Base-by-base conservation (phyloP, 2,888 invertebrate genomes). In the Ectemnius lituratus region DNA sequence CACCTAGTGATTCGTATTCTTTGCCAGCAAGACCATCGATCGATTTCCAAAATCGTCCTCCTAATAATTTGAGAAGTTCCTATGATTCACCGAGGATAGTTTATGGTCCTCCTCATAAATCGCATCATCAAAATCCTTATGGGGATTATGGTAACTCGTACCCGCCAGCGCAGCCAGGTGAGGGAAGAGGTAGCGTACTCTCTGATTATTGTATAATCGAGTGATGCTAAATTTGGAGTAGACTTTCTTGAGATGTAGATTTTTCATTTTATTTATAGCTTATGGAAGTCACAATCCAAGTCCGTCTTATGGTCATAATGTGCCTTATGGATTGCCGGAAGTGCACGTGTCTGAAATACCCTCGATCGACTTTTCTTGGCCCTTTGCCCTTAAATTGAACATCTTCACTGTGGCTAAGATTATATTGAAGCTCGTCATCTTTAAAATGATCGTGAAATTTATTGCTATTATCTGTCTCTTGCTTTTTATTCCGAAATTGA, bases 401-500 rank as follows among this genome's bases (percentile, higher is more conserved):
- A 92, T 95, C 1, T 92, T 95, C 74, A 95, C 95, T 0, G 90
- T 96, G 67, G 95, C 95, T 0, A 96, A 96, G 91, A 93, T 96
- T 71, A 85, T 96, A 70, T 89, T 96, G 47, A 96, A 96, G 88
- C 89, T 96, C 64, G 91, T 96, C 4, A 94, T 96, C 82, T 96
- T 96, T 89, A 96, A 96, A 91, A 95, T 96, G 90, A 94, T 96
- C 65, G 94, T 96, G 70, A 95, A 96, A 83, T 96, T 96, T 90
- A 93, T 96, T 57, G 96, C 95, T 0, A 92, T 96, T 4, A 93
- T 96, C 83, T 96, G 95, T 86, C 92, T 96, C 87, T 90, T 96
- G 81, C 91, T 96, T 65, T 95, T 96, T 87, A 93, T 96, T 79
- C 96, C 96, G 0, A 95, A 95, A 88, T 89, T 95, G 23, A 92